These are phyloP conservation scores for Onychomys torridus DNA, from an alignment of 2,797 vertebrate species.

Conservation along the genomic window DNA sequence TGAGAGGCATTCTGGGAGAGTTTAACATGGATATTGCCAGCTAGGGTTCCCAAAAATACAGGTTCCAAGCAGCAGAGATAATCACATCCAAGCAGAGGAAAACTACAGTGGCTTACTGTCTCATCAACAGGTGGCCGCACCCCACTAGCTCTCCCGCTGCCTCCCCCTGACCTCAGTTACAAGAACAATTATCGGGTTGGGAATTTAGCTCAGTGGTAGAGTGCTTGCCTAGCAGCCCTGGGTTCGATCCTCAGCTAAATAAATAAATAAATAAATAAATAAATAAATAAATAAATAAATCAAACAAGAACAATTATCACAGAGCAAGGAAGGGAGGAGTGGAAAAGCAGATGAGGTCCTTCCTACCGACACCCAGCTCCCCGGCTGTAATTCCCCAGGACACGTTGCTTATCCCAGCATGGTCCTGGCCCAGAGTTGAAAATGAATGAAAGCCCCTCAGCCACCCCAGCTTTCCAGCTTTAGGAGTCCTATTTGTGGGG, in stretches of 20 bases:
- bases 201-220: too few species aligned
- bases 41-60: conserved; percentile 24
- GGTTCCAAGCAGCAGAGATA: neutral
- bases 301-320: too few species aligned
- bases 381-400: neutral
- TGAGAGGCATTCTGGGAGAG: neutral
- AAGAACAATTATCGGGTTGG: rapidly evolving
- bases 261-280: too few species aligned
- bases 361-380: neutral
- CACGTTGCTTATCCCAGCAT: neutral
- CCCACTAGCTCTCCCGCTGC: too few species aligned
- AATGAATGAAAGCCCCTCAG: neutral
- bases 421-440: neutral
- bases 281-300: too few species aligned
- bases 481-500: neutral
- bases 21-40: neutral
- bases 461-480: neutral
- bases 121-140: neutral
- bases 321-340: neutral
- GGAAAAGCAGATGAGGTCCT: neutral
- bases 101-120: neutral
- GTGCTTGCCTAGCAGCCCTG: too few species aligned
- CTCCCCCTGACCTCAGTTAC: neutral
- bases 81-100: neutral
- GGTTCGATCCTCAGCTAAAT: too few species aligned